Base-by-base conservation (phyloP, 2,888 invertebrate species). In the Ceriagrion tenellum region DNA sequence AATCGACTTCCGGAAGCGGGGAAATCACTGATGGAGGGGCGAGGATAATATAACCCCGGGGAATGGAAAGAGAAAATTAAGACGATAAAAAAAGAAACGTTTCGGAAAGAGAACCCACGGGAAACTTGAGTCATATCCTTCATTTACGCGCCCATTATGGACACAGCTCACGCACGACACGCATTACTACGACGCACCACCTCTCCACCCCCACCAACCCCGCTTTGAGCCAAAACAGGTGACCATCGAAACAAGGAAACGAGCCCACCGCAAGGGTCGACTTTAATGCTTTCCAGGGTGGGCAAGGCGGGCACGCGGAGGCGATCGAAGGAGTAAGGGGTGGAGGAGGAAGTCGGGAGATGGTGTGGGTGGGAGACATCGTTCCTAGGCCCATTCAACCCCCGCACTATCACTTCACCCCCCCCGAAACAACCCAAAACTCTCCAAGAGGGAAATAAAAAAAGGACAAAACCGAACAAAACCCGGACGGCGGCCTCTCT, bases 301-400 rank as follows among this genome's bases (percentile, higher is more conserved):
- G 55, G n/a, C 3, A n/a, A 13, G 30, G 30, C 89, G 55, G 55
- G n/a, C 89, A 55, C 55, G 55, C 55, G 89, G 55, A 89, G 55
- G 55, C 89, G 89, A 89, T 89, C 55, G 89, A 89, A 89, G 55
- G 55, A 47, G 55, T 55, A 26, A 89, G 55, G 47, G 47, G 81
- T 8, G 47, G 47, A 47, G 47, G 47, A 47, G 47, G 47, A 47
- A 47, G 47, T 47, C 47, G 47, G 47, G 47, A 47, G 47, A 47
- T 2, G 47, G 47, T 8, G 90, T 90, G 56, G 55, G 47, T 63
- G 91, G 91, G 63, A 91, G 63, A 91, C 35, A 91, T 91, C 91
- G 56, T 59, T 56, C 26, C 90, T n/a, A 26, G 55, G 16, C 55
- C 90, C 90, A n/a, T 26, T n/a, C 69, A 12, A 4, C 23, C 23